Conservation (phyloP, 2,113 vertebrate species). For the Indri indri region DNA sequence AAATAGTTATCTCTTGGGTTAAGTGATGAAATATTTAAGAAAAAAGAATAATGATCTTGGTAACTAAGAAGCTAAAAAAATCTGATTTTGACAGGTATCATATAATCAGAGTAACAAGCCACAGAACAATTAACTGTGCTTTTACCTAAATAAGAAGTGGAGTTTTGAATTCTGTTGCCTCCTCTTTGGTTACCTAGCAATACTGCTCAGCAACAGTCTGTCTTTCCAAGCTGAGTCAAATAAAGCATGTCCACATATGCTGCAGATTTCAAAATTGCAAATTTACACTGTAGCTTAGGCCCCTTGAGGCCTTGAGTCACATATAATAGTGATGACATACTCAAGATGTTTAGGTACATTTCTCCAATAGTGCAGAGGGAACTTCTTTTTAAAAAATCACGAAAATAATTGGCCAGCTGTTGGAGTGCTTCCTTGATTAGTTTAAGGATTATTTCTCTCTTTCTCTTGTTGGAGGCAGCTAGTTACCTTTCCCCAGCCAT, state of each 20-base stretch:
- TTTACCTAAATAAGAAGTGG: conserved; percentile 24
- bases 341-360: conserved; percentile 75
- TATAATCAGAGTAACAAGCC: background rate
- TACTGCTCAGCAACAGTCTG: background rate
- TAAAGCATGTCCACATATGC: conserved; percentile 27
- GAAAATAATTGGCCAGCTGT: conserved; percentile 77
- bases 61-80: background rate
- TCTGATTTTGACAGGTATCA: background rate
- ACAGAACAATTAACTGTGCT: conserved; percentile 27
- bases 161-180: conserved; percentile 13
- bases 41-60: background rate
- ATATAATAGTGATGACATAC: conserved; percentile 79
- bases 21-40: too few relatives aligned
- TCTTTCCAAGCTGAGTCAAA: conserved; percentile 57
- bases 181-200: conserved; percentile 39
- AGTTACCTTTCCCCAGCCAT: conserved; percentile 67
- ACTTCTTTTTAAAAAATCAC: conserved; percentile 54
- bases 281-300: conserved; percentile 53
- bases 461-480: conserved; percentile 69
- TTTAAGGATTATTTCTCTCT: conserved; percentile 73
- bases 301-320: conserved; percentile 36
- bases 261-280: conserved; percentile 61
- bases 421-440: conserved; percentile 63
- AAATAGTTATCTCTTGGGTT: background rate
- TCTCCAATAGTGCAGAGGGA: conserved; percentile 70